Evolutionary conservation across 1,140 invertebrate species (phyloP).

Genomic region (Spodoptera litura): DNA sequence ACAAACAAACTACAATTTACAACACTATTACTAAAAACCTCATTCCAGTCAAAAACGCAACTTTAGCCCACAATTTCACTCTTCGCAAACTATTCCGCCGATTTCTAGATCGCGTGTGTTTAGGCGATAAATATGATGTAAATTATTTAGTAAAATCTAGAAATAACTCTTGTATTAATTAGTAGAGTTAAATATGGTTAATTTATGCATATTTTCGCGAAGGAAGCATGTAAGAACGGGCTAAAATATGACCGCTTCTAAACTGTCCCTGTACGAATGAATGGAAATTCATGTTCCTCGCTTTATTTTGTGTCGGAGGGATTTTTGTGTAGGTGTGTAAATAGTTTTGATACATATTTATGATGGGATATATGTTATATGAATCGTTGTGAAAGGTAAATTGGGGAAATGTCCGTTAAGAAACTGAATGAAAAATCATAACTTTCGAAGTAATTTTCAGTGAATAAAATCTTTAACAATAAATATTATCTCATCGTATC

Average conservation of each 20-base stretch:
- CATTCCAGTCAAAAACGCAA: conserved; percentile 11
- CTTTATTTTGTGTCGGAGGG: background rate
- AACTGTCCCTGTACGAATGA: conserved; percentile 28
- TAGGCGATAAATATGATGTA: conserved; percentile 44
- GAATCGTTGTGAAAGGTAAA: background rate
- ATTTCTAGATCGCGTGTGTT: conserved; percentile 21
- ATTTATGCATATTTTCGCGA: conserved; percentile 42
- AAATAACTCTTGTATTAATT: conserved; percentile 44
- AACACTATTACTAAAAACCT: background rate
- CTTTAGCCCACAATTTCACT: conserved; percentile 4
- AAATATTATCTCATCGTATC: no score
- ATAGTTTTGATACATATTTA: background rate
- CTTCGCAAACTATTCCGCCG: conserved; percentile 14
- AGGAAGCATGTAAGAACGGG: background rate
- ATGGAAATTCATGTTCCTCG: background rate
- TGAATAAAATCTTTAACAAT: no score
- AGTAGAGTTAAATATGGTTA: conserved; percentile 41
- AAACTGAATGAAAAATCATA: no score
- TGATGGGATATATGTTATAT: background rate
- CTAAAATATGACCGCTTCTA: conserved; percentile 22
- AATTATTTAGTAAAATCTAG: conserved; percentile 40
- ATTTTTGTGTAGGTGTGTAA: conserved; percentile 5
- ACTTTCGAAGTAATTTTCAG: no score
- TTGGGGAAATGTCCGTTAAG: no score
- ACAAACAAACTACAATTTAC: no score